A percentile compares a stretch with the other conserved stretches of the same genome.
phyloP scores from a whole-genome alignment of 2,797 vertebrate species.

The Pseudochaenichthys georgianus region DNA sequence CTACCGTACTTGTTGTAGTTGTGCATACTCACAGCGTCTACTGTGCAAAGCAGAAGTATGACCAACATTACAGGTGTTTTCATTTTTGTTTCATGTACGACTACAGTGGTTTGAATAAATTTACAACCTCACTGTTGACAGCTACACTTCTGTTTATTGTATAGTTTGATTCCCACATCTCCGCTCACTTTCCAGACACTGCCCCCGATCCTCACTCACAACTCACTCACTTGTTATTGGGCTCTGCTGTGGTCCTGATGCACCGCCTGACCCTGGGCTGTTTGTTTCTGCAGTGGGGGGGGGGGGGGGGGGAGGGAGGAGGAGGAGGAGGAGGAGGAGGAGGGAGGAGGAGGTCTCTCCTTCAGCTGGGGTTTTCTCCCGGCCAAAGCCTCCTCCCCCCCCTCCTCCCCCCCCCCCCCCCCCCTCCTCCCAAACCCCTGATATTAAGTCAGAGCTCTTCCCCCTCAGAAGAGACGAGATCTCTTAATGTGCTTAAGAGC shows the following conservation, averaged over 20 bases:
- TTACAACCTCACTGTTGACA: not conserved
- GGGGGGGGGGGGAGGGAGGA: too few species aligned
- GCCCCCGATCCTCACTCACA: not conserved
- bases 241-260: not conserved
- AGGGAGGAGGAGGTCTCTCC: too few species aligned
- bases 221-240: not conserved
- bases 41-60: not conserved
- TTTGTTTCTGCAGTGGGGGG: constrained; percentile 80
- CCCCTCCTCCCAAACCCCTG: constrained; percentile 79
- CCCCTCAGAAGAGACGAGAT: constrained; percentile 89
- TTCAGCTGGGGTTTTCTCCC: constrained; percentile 86
- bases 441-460: constrained; percentile 88
- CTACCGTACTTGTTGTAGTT: not conserved
- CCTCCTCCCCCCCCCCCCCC: not conserved
- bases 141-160: not conserved
- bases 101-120: not conserved
- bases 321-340: too few species aligned
- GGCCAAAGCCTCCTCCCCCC: constrained; percentile 84
- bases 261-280: not conserved
- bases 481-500: constrained; percentile 91
- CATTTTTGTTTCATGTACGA: not conserved
- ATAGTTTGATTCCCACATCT: not conserved
- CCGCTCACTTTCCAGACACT: not conserved
- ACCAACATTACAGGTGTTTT: not conserved
- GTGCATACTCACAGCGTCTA: too few species aligned